Percentiles rank a stretch among this genome's conserved stretches.
These are phyloP conservation scores for Halictus quadricinctus DNA, from an alignment of 2,888 invertebrate species.

Conservation along the genomic window DNA sequence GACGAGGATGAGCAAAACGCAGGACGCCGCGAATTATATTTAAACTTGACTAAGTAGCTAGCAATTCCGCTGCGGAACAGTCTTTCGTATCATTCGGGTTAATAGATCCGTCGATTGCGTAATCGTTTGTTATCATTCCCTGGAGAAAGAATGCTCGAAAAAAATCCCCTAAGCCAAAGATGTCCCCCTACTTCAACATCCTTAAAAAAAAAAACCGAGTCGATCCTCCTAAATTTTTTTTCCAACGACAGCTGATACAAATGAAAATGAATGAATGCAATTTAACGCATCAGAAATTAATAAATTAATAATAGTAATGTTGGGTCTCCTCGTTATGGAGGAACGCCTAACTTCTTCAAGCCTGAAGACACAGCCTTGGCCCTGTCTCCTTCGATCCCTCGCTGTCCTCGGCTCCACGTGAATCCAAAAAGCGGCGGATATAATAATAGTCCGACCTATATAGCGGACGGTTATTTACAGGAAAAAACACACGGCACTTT, in stretches of 20 bases:
- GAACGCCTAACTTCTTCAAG: not conserved
- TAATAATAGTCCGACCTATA: slow-evolving; percentile 78
- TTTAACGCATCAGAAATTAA: too few species aligned
- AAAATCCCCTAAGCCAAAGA: not conserved
- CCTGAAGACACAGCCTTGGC: not conserved
- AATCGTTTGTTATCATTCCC: slow-evolving; percentile 7
- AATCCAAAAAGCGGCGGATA: slow-evolving; percentile 70
- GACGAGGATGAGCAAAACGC: slow-evolving; percentile 37
- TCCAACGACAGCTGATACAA: not conserved
- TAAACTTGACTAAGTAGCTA: slow-evolving; percentile 72
- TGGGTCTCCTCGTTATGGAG: not conserved
- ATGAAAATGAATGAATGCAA: not conserved
- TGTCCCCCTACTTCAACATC: not conserved
- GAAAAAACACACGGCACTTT: slow-evolving; percentile 30
- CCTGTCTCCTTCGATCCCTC: slow-evolving; percentile 7
- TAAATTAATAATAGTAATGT: too few species aligned
- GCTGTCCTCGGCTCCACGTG: slow-evolving; percentile 9
- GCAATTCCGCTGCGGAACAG: slow-evolving; percentile 66
- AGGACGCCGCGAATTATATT: slow-evolving; percentile 64
- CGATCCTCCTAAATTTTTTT: not conserved
- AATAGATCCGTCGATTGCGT: slow-evolving; percentile 1
- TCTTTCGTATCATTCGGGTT: slow-evolving; percentile 44
- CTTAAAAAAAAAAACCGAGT: not conserved
- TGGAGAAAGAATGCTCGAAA: not conserved
- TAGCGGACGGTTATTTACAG: slow-evolving; percentile 34